phyloP scores from a whole-genome alignment of 2,797 vertebrate genomes.

The Scolopax bukidnonensis region DNA sequence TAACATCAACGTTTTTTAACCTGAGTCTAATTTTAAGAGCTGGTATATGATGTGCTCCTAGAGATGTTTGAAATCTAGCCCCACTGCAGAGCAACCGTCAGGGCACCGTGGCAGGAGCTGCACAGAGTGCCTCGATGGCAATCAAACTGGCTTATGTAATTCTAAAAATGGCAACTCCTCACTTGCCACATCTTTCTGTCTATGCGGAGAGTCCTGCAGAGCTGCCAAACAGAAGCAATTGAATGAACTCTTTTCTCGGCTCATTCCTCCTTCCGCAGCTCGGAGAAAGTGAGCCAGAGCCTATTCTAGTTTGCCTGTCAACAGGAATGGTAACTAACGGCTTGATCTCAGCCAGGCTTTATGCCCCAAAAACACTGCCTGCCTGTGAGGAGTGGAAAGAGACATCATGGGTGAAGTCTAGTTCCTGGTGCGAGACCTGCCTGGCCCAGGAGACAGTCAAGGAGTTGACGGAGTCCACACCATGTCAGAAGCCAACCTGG shows the following conservation, averaged over 20 bases:
- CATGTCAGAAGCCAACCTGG: background rate
- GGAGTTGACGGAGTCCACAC: background rate
- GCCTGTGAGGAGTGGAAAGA: conserved; percentile 17
- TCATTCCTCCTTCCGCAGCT: conserved; percentile 66
- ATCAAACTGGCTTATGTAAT: conserved; percentile 64
- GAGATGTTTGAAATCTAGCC: conserved; percentile 15
- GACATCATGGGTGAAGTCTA: background rate
- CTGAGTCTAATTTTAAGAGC: background rate
- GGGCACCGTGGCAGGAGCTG: conserved; percentile 25
- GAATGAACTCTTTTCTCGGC: conserved; percentile 72
- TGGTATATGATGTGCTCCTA: conserved; percentile 8
- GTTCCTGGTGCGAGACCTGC: background rate
- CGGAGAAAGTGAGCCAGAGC: conserved; percentile 60
- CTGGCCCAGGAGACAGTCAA: background rate
- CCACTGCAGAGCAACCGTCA: background rate
- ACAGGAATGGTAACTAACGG: conserved; percentile 58
- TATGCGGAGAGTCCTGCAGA: conserved; percentile 60
- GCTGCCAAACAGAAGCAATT: conserved; percentile 70
- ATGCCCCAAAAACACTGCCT: conserved; percentile 44
- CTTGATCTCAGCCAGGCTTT: conserved; percentile 43
- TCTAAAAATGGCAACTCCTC: conserved; percentile 69
- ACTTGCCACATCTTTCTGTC: conserved; percentile 58
- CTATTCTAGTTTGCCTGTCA: conserved; percentile 67
- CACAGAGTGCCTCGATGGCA: conserved; percentile 53
- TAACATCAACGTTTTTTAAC: background rate